phyloP scores from a whole-genome alignment of 2,797 vertebrate genomes.

The Tympanoctomys barrerae region DNA sequence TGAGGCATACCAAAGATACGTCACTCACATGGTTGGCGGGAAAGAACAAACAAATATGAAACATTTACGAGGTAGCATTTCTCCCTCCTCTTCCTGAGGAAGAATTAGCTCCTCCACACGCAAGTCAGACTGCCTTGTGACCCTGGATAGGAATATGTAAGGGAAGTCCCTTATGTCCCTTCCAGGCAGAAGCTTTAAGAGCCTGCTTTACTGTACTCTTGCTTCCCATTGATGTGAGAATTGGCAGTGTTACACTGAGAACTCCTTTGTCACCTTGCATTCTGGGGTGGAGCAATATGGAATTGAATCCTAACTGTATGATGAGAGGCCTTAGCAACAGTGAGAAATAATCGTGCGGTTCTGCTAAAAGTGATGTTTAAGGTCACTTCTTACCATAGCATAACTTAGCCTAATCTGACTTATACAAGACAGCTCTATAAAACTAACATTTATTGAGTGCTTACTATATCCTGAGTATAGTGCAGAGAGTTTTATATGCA shows the following conservation, averaged over 20 bases:
- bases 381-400: neutral
- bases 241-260: neutral
- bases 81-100: neutral
- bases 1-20: neutral
- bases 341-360: constrained; percentile 25
- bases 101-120: neutral
- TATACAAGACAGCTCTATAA: constrained; percentile 41
- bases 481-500: constrained; percentile 45
- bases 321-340: neutral
- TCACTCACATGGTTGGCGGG: neutral
- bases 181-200: constrained; percentile 4
- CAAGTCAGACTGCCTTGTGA: constrained; percentile 8
- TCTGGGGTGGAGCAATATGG: neutral
- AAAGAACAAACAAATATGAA: neutral
- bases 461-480: constrained; percentile 55
- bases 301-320: neutral
- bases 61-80: neutral
- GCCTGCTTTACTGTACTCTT: neutral
- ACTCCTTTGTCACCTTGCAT: neutral
- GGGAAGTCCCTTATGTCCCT: neutral
- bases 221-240: neutral
- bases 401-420: constrained; percentile 57
- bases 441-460: constrained; percentile 66
- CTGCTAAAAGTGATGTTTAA: constrained; percentile 18
- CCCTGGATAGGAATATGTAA: neutral